Evolutionary conservation across 2,888 invertebrate genomes (phyloP).

Genomic region (Drosophila yooni): DNA sequence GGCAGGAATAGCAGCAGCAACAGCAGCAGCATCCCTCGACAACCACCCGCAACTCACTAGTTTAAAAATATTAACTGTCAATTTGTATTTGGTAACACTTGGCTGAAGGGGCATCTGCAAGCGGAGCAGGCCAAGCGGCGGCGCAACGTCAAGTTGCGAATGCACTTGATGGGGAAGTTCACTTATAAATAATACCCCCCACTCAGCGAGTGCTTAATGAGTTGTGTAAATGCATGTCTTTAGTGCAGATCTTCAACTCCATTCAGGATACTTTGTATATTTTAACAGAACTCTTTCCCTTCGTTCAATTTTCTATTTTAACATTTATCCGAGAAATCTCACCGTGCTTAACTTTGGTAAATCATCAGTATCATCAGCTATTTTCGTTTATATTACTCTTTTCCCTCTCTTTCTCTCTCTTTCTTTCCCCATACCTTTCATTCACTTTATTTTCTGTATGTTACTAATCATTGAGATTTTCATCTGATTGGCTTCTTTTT

Average conservation of each 20-base stretch:
- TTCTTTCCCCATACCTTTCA: neutral
- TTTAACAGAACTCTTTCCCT: neutral
- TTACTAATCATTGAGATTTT: neutral
- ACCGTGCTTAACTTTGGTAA: neutral
- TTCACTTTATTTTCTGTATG: neutral
- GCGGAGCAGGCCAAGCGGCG: slow-evolving; percentile 14
- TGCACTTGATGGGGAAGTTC: slow-evolving; percentile 55
- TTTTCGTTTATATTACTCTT: neutral
- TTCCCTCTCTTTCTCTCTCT: neutral
- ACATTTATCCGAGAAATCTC: neutral
- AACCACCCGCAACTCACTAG: slow-evolving; percentile 53
- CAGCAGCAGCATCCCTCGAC: slow-evolving; percentile 4
- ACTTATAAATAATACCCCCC: slow-evolving; percentile 32
- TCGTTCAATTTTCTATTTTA: neutral
- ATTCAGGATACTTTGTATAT: neutral
- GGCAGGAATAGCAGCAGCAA: slow-evolving; percentile 25
- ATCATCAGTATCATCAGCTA: neutral
- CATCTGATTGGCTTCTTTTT: neutral
- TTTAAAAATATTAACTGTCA: slow-evolving; percentile 84
- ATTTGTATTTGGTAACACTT: slow-evolving; percentile 81
- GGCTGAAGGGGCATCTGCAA: slow-evolving; percentile 68
- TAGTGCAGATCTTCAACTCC: neutral
- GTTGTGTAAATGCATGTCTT: slow-evolving; percentile 7
- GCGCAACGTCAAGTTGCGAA: slow-evolving; percentile 6
- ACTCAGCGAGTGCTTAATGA: slow-evolving; percentile 20